Conservation (phyloP, 1,140 invertebrate genomes). For the Diprion similis region DNA sequence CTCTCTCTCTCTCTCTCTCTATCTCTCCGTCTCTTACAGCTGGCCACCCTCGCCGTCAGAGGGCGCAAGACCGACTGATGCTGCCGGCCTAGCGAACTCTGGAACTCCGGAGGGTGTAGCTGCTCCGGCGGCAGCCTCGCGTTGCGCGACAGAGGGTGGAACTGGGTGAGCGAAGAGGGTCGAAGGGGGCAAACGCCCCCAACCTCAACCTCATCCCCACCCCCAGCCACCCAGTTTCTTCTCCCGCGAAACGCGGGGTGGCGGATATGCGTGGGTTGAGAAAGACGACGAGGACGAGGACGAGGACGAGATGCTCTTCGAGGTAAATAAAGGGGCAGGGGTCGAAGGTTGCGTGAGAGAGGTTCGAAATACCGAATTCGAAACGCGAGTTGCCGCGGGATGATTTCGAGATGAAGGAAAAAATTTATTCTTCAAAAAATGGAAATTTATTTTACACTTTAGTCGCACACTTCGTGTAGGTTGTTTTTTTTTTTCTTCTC, state of each 20-base stretch:
- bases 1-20: too few relatives aligned
- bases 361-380: background rate
- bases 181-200: background rate
- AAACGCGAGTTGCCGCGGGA: background rate
- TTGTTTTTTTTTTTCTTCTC: too few relatives aligned
- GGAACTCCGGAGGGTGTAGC: conserved; percentile 51
- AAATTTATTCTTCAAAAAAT: background rate
- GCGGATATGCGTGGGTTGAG: background rate
- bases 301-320: background rate
- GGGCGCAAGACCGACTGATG: conserved; percentile 58
- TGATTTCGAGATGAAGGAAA: background rate
- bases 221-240: background rate
- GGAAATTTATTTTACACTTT: too few relatives aligned
- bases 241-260: conserved; percentile 8
- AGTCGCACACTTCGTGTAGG: too few relatives aligned
- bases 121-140: conserved; percentile 26
- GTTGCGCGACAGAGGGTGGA: conserved; percentile 27
- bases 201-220: conserved; percentile 11
- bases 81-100: conserved; percentile 33
- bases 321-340: background rate
- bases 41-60: conserved; percentile 52
- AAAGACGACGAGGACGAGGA: background rate
- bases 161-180: conserved; percentile 19
- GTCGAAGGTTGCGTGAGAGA: background rate
- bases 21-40: too few relatives aligned